Evolutionary conservation across 92 coral and sea anemone genomes (phyloP), one percentile per base, ranked within the genome.

Genomic region (Metridium senile): DNA sequence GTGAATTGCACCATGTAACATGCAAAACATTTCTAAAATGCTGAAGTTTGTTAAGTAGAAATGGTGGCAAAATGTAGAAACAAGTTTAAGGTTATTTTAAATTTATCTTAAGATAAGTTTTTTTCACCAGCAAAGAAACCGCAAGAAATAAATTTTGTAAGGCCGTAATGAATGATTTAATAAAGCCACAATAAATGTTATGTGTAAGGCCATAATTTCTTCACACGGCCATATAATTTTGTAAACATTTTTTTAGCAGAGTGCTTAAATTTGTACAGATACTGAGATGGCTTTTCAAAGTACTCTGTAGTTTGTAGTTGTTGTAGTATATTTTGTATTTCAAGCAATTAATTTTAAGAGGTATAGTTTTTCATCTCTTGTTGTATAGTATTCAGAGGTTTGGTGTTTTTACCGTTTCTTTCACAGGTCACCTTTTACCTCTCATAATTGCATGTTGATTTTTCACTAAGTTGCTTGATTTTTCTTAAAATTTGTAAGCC

Each of bases 91-190:
- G 61, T 54, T 59, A 25, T 63, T 63, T 28, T 13, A 22, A 30
- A 6, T 39, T 63, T 28, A 28, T 27, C 77, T 65, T 53, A 72
- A 72, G 77, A 32, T 30, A 20, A 56, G 61, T 51, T 29, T 54
- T n/a, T 72, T 72, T 72, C 77, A 72, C 77, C 77, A 72, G 77
- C 77, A 56, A 72, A 72, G 69, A 28, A 63, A 63, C 69, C 28
- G n/a, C n/a, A n/a, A n/a, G n/a, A n/a, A n/a, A n/a, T n/a, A n/a
- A n/a, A n/a, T n/a, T n/a, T n/a, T 39, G 49, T n/a, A n/a, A n/a
- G n/a, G n/a, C n/a, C n/a, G n/a, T n/a, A n/a, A n/a, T n/a, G n/a
- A n/a, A n/a, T n/a, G n/a, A n/a, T n/a, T n/a, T n/a, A n/a, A n/a
- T n/a, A n/a, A n/a, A n/a, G n/a, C n/a, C n/a, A n/a, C n/a, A n/a